Evolutionary conservation across 1,140 invertebrate species (phyloP), one percentile per base, ranked within the genome.

Genomic region (Tetragonula clypearis): DNA sequence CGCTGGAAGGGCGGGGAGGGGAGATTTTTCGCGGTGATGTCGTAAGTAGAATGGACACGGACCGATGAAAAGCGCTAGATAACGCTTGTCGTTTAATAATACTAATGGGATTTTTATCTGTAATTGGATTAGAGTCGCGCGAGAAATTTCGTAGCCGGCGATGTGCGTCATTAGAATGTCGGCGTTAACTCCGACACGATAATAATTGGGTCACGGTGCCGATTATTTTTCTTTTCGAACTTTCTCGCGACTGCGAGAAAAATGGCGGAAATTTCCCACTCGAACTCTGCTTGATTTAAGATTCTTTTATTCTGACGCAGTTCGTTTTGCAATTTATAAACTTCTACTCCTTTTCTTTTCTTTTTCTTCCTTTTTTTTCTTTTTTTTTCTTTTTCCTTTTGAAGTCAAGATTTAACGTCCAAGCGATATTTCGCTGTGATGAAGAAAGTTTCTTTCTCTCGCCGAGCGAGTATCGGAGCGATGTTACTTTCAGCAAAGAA

Each of bases 41-140:
- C 30, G 75, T 30, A 82, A 75, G 60, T 41, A 66, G 23, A 82
- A 82, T 30, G 60, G 35, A 82, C 49, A 49, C 17, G 17, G 30
- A 21, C 14, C 21, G 60, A 82, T 82, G 60, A 76, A 35, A 30
- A 58, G 12, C 23, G 74, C 19, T 23, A 49, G 74, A 83, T 58
- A 60, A 23, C 11, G 60, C 55, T 21, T 49, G 35, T 56, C 17
- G 74, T 69, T 78, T 83, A 78, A 83, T 83, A 78, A 78, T 69
- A 69, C 65, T 83, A 83, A 83, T 78, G 75, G 82, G 74, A 78
- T 83, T 83, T 69, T 83, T 83, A 83, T 83, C 82, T 78, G 49
- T 53, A 78, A 78, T 78, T 83, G 82, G 74, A 78, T 78, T 68
- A 83, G 55, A 58, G n/a, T 53, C 30, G 55, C 23, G 17, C 15